These are phyloP conservation scores for Sclerurus mexicanus DNA, from an alignment of 2,113 vertebrate species.

Conservation along the genomic window DNA sequence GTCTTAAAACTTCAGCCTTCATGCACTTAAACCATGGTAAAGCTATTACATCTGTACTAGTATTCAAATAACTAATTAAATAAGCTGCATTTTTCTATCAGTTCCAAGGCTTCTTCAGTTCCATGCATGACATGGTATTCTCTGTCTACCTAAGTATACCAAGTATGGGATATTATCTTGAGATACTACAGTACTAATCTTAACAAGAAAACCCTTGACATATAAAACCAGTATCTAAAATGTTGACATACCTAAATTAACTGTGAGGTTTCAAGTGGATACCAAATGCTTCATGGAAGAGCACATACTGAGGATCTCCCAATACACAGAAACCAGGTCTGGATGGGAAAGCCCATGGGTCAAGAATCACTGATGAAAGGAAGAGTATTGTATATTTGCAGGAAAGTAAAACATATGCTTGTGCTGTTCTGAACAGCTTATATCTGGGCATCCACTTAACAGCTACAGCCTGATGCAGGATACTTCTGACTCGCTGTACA, in stretches of 20 bases:
- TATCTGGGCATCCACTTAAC: not conserved
- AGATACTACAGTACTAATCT: not conserved
- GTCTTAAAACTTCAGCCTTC: not conserved
- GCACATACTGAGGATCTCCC: not conserved
- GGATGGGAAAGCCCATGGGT: not conserved
- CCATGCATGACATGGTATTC: not conserved
- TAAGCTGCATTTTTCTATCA: not conserved
- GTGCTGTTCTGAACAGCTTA: not conserved
- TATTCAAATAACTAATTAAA: not conserved
- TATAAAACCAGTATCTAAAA: not conserved
- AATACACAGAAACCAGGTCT: not conserved
- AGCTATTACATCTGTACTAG: not conserved
- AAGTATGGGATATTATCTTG: not conserved
- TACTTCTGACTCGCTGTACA: not conserved
- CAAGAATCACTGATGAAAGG: rapidly evolving
- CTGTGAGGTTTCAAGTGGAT: not conserved
- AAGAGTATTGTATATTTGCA: not conserved
- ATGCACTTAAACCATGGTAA: not conserved
- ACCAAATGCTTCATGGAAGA: not conserved
- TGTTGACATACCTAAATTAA: not conserved
- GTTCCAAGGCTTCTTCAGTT: not conserved
- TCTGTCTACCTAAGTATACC: not conserved
- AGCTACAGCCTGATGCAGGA: not conserved
- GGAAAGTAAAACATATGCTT: not conserved
- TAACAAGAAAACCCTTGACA: not conserved